These are phyloP conservation scores for Polymixis flavicincta DNA, from an alignment of 2,888 invertebrate species.

Conservation along the genomic window DNA sequence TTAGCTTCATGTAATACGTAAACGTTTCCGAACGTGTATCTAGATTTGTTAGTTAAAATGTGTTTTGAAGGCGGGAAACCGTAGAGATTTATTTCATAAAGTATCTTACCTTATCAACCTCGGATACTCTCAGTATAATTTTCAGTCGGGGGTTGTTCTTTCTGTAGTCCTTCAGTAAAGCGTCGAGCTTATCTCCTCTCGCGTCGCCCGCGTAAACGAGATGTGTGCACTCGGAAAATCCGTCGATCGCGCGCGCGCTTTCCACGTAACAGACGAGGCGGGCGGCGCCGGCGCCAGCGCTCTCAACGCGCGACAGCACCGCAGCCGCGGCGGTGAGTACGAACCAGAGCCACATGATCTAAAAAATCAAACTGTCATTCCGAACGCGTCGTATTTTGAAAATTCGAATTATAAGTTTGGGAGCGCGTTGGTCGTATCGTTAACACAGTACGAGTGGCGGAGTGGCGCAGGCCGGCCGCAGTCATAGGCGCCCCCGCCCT, in stretches of 20 bases:
- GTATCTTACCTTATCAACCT: conserved; percentile 90
- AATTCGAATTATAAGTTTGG: conserved; percentile 68
- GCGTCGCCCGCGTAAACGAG: conserved; percentile 87
- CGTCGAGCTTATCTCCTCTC: conserved; percentile 85
- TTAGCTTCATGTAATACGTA: conserved; percentile 60
- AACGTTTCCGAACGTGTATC: conserved; percentile 30
- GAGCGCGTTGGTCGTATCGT: conserved; percentile 84
- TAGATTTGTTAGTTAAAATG: conserved; percentile 44
- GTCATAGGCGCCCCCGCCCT: conserved; percentile 88
- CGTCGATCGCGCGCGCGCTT: conserved; percentile 75
- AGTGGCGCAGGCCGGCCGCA: conserved; percentile 73
- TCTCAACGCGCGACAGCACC: conserved; percentile 72
- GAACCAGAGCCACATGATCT: conserved; percentile 84
- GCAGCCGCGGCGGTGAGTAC: conserved; percentile 79
- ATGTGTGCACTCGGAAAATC: conserved; percentile 88
- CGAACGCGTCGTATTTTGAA: conserved; percentile 75
- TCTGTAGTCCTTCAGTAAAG: conserved; percentile 86
- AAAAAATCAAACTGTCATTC: conserved; percentile 81
- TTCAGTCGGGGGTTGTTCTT: conserved; percentile 88
- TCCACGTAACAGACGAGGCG: conserved; percentile 87
- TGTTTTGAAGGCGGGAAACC: conserved; percentile 23
- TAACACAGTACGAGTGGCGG: conserved; percentile 84
- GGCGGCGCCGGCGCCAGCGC: conserved; percentile 87
- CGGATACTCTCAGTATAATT: conserved; percentile 89
- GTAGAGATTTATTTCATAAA: conserved; percentile 11